phyloP scores from a whole-genome alignment of 1,140 invertebrate genomes.

The Forficula auricularia region DNA sequence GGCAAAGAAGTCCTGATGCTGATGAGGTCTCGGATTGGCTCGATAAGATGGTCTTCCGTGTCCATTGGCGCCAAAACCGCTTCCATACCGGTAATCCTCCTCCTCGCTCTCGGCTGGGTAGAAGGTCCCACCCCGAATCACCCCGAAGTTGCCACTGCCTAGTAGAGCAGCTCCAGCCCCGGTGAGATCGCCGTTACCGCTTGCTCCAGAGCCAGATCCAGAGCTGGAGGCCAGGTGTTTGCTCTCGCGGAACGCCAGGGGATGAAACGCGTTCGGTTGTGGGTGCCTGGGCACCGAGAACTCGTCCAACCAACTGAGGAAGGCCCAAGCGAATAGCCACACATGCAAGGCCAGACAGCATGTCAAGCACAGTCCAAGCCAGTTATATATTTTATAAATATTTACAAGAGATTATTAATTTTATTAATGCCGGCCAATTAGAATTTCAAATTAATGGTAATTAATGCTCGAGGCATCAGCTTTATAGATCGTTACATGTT shows the following conservation, averaged over 20 bases:
- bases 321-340: too few species aligned
- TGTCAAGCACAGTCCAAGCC: too few species aligned
- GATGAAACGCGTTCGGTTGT: conserved; percentile 10
- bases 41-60: conserved; percentile 35
- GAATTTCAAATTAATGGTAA: too few species aligned
- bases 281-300: neutral
- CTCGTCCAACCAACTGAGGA: too few species aligned
- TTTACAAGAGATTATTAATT: too few species aligned
- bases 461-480: too few species aligned
- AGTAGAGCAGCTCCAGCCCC: conserved; percentile 30
- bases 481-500: too few species aligned
- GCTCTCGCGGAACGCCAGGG: conserved; percentile 5
- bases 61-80: conserved; percentile 21
- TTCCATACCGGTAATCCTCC: conserved; percentile 32
- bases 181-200: conserved; percentile 3
- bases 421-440: too few species aligned
- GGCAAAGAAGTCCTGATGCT: conserved; percentile 53
- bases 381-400: too few species aligned
- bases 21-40: conserved; percentile 33
- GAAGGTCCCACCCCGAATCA: conserved; percentile 71
- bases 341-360: too few species aligned
- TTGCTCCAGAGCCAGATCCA: neutral
- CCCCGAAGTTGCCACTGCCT: conserved; percentile 75
- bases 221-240: neutral
- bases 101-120: conserved; percentile 46